Evolutionary conservation across 2,113 vertebrate species (phyloP), one percentile per base, ranked within the genome.

Genomic region (Saimiri boliviensis): DNA sequence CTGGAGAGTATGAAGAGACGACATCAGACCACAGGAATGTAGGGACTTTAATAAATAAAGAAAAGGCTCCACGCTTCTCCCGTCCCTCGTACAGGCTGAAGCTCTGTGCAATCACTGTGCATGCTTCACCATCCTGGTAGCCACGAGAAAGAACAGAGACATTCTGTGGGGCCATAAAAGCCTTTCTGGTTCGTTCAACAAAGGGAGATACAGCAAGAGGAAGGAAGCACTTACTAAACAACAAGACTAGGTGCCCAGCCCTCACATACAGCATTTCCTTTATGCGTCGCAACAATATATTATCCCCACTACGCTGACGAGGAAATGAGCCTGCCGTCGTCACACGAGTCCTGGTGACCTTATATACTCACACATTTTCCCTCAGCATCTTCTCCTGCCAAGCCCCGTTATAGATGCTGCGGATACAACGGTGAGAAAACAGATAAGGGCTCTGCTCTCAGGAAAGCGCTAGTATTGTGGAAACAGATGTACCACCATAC

Each of bases 191-290:
- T 96, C 92, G 92, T 45, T 91, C 42, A 84, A 81, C 90, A 73
- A 83, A 94, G 54, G 45, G 37, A 85, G 19, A 76, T 12, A 86
- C 35, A 83, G 47, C 52, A 76, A 93, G 37, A 45, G 86, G 91
- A 97, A 95, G 96, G 89, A 93, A 97, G 92, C 35, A 85, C 66
- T 92, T 30, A 86, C 49, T 86, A 60, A 77, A 70, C 83, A 86
- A 80, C 32, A 47, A 71, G 47, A 52, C 23, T 6, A 94, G 86
- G 70, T 93, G 88, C 54, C 54, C 21, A 9, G 77, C 17, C 87
- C 79, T 84, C 63, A 45, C 27, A 1, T 27, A 52, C 21, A 85
- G 66, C 92, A 82, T 76, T 97, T 94, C 96, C 96, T 82, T 88
- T 79, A 45, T 16, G 54, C 71, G 85, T 92, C 45, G 80, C 80